Evolutionary conservation across 2,797 vertebrate species (phyloP).

Genomic region (Serranus cabrilla): DNA sequence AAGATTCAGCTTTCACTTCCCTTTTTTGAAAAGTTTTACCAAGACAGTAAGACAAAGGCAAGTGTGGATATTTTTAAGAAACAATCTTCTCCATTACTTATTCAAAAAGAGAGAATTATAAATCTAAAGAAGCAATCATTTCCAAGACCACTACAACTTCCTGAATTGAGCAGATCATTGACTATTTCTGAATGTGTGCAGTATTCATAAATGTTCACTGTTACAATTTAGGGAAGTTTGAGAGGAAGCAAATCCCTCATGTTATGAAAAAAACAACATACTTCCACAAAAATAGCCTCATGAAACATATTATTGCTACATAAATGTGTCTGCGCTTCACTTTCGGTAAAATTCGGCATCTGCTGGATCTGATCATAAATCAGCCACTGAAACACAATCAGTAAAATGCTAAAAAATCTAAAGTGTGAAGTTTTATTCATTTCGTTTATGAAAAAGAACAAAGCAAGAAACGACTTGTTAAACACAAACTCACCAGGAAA

Average conservation of each 20-base stretch:
- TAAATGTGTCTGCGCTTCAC: background rate
- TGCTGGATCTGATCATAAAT: background rate
- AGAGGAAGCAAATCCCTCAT: background rate
- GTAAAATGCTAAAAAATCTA: background rate
- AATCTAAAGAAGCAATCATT: background rate
- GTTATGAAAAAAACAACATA: background rate
- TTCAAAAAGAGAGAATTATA: background rate
- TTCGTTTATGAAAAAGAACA: slow-evolving; percentile 10
- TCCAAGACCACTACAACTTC: slow-evolving; percentile 20
- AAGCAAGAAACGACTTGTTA: background rate
- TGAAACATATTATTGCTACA: slow-evolving; percentile 10
- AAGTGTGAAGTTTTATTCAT: slow-evolving; percentile 14
- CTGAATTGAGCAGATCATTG: slow-evolving; percentile 23
- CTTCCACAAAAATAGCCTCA: background rate
- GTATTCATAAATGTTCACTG: background rate
- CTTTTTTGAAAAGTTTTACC: background rate
- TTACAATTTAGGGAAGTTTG: background rate
- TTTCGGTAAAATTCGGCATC: background rate
- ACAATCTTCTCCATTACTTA: background rate
- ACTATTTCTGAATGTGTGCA: background rate
- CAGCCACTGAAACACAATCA: background rate
- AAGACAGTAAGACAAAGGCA: background rate
- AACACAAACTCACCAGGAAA: slow-evolving; percentile 76
- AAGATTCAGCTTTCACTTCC: slow-evolving; percentile 32
- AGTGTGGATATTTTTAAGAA: background rate